Evolutionary conservation across 2,888 invertebrate genomes (phyloP).

Genomic region (Gymnocheta viridis): DNA sequence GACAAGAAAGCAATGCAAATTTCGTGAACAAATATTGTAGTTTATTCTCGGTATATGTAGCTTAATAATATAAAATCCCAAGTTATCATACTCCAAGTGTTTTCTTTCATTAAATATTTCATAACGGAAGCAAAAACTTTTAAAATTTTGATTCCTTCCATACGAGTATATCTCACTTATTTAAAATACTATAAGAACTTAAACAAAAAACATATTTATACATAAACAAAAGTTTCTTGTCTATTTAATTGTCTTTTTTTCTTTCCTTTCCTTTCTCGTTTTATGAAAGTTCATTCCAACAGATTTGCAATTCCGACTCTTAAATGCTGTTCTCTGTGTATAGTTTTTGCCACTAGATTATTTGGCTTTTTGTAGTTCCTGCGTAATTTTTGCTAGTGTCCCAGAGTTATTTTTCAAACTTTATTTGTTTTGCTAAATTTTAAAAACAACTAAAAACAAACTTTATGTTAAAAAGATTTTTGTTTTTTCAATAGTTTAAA

Average conservation of each 20-base stretch:
- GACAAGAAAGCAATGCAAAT: too few species aligned
- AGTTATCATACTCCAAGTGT: background rate
- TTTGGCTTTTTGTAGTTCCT: constrained; percentile 34
- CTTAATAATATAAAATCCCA: background rate
- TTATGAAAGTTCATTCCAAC: constrained; percentile 58
- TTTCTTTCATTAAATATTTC: constrained; percentile 14
- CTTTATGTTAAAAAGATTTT: constrained; percentile 54
- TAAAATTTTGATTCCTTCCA: constrained; percentile 16
- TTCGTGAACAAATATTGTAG: too few species aligned
- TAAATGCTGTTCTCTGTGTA: constrained; percentile 48
- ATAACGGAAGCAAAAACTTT: background rate
- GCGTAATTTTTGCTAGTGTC: background rate
- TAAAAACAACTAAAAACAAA: constrained; percentile 49
- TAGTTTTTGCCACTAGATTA: constrained; percentile 38
- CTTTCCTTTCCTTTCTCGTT: constrained; percentile 23
- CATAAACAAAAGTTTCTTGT: constrained; percentile 41
- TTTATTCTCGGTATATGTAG: background rate
- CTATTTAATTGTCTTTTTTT: constrained; percentile 31
- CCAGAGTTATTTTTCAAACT: constrained; percentile 12
- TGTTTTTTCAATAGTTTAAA: constrained; percentile 62
- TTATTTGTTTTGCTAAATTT: constrained; percentile 14
- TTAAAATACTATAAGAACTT: background rate
- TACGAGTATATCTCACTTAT: background rate
- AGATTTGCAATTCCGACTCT: constrained; percentile 63
- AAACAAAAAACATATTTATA: background rate